Base-by-base conservation (phyloP, 2,797 vertebrate species). In the Sparus aurata region DNA sequence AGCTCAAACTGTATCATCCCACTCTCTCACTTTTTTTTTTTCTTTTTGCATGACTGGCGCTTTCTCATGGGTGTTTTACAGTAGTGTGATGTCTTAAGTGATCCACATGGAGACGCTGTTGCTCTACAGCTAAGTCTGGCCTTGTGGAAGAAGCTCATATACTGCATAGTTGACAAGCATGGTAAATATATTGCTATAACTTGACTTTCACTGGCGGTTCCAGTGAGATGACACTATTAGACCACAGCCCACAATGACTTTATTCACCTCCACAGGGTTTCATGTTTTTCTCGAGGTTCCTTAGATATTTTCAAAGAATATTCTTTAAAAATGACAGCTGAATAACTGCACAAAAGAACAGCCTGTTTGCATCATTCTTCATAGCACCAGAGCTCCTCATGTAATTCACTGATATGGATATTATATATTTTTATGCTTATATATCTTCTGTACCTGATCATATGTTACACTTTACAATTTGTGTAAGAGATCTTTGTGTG, bases 31-130 rank as follows among this genome's bases (percentile, higher is more conserved):
- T 75, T 34, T 13, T 1, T 59, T 15, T 15, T 45, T 18, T 25
- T 52, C 34, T 45, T 47, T 45, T 55, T 64, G 53, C 66, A 66
- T 59, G 49, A 64, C 43, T 58, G 74, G 58, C 70, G 5, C 12
- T 80, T 60, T 75, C 10, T 25, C 10, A n/a, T 23, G 27, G 17
- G 18, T 15, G 69, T 65, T 53, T 45, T 0, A 45, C 4, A 43
- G 15, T 10, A 22, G 3, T 85, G 80, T 61, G 43, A 75, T 80
- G 43, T 53, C 38, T 38, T 10, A 1, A 2, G 0, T 20, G 0
- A 0, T 1, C 84, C 95, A 90, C 90, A 27, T 2, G 69, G 78
- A 3, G 89, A 50, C 89, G 76, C 87, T 89, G 78, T 87, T 78
- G 84, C n/a, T 70, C 85, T 54, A 55, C 4, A 63, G 13, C 20